Evolutionary conservation across 2,888 invertebrate species (phyloP).

Genomic region (Eupithecia dodoneata): DNA sequence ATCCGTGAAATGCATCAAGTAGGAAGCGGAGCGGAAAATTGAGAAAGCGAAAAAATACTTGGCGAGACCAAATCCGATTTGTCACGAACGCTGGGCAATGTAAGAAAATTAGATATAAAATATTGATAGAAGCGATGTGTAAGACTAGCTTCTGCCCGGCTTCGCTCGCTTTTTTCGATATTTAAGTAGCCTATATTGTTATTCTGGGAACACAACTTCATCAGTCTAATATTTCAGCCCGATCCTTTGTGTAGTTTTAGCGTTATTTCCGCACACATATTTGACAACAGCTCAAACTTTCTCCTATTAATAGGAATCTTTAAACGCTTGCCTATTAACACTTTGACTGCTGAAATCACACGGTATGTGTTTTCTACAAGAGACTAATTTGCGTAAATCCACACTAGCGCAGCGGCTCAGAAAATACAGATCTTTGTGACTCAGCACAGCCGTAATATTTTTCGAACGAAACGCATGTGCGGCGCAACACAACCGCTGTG

Average conservation of each 20-base stretch:
- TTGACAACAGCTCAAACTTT: not conserved
- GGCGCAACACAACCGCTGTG: too few relatives aligned
- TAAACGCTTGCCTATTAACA: too few relatives aligned
- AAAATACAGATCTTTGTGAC: too few relatives aligned
- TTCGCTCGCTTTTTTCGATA: not conserved
- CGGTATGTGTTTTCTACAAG: too few relatives aligned
- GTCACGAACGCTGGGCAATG: slow-evolving; percentile 25
- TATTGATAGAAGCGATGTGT: not conserved
- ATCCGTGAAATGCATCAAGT: slow-evolving; percentile 36
- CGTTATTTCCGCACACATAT: not conserved
- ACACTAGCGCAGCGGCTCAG: too few relatives aligned
- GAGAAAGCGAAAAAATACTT: slow-evolving; percentile 29
- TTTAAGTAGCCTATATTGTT: not conserved
- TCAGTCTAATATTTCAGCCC: not conserved
- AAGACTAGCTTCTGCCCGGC: not conserved
- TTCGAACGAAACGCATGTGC: too few relatives aligned
- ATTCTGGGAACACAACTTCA: not conserved
- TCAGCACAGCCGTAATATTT: too few relatives aligned
- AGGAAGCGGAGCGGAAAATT: slow-evolving; percentile 43
- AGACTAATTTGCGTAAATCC: too few relatives aligned
- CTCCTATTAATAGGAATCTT: too few relatives aligned
- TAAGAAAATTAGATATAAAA: not conserved
- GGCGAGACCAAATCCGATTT: slow-evolving; percentile 24
- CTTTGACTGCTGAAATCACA: too few relatives aligned
- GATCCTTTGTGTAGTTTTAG: not conserved